phyloP scores from a whole-genome alignment of 1,140 invertebrate species.

The Drosophila mojavensis region DNA sequence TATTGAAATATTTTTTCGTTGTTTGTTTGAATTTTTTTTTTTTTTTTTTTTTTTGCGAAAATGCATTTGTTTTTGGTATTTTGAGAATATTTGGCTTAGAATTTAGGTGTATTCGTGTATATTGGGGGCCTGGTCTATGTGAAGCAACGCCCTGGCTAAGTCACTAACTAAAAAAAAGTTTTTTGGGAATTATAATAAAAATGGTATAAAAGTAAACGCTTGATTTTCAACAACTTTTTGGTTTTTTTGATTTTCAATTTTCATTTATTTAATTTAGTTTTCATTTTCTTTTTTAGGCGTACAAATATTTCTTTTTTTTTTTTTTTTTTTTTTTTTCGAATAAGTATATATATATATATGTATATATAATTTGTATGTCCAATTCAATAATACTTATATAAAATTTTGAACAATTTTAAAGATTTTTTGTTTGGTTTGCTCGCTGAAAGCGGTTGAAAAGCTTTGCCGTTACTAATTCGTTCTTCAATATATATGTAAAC shows the following conservation, averaged over 20 bases:
- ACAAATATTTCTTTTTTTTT: conserved; percentile 56
- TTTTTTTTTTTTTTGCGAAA: conserved; percentile 55
- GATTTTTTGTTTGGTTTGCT: conserved; percentile 33
- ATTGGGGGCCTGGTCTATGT: conserved; percentile 8
- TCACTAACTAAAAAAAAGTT: conserved; percentile 4
- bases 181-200: conserved; percentile 17
- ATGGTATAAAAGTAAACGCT: conserved; percentile 59
- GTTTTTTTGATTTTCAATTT: conserved; percentile 49
- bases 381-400: conserved; percentile 65
- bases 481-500: conserved; percentile 20
- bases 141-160: conserved; percentile 28
- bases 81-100: conserved; percentile 30
- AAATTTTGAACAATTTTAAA: conserved; percentile 49
- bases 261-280: conserved; percentile 61
- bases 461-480: conserved; percentile 44
- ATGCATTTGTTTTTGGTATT: conserved; percentile 51
- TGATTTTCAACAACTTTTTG: conserved; percentile 74
- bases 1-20: conserved; percentile 76
- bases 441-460: conserved; percentile 59
- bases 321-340: conserved; percentile 26
- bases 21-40: conserved; percentile 39
- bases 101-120: conserved; percentile 21
- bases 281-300: conserved; percentile 40
- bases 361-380: conserved; percentile 37
- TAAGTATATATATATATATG: conserved; percentile 33